A percentile compares a stretch with the other conserved stretches of the same genome.
These are phyloP conservation scores for Scrobipalpa costella DNA, from an alignment of 2,888 invertebrate genomes.

Conservation along the genomic window DNA sequence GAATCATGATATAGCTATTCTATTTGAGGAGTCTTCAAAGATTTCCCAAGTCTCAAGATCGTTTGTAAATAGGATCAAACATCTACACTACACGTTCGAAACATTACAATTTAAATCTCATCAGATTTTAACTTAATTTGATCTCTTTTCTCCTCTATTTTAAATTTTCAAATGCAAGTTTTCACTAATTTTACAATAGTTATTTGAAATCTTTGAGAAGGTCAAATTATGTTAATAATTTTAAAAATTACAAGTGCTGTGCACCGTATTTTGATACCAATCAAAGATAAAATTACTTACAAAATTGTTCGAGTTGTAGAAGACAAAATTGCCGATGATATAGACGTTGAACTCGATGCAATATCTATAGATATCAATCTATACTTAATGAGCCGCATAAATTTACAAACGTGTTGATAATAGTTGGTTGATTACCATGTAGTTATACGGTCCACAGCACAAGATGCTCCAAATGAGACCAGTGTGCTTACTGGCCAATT, in stretches of 20 bases:
- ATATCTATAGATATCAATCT: not conserved
- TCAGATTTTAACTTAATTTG: not conserved
- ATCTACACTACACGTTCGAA: not conserved
- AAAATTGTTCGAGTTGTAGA: not conserved
- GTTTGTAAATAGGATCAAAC: slow-evolving; percentile 3
- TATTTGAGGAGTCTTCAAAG: not conserved
- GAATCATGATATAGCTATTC: slow-evolving; percentile 4
- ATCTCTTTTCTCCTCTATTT: not conserved
- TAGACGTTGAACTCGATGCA: not conserved
- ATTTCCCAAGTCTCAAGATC: not conserved
- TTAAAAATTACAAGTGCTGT: not conserved
- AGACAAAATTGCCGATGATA: not conserved
- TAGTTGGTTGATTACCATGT: slow-evolving; percentile 19
- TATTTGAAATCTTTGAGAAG: not conserved
- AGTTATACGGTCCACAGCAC: slow-evolving; percentile 22
- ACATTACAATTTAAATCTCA: not conserved
- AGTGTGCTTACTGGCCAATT: slow-evolving; percentile 11
- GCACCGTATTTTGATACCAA: not conserved
- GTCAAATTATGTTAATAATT: not conserved
- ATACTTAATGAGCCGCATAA: slow-evolving; percentile 15
- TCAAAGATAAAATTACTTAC: not conserved
- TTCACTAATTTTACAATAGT: no score
- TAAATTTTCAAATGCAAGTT: no score
- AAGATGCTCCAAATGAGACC: slow-evolving; percentile 10
- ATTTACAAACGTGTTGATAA: slow-evolving; percentile 22